These are phyloP conservation scores for Mus minutoides DNA, from an alignment of 2,797 vertebrate species.

Conservation along the genomic window DNA sequence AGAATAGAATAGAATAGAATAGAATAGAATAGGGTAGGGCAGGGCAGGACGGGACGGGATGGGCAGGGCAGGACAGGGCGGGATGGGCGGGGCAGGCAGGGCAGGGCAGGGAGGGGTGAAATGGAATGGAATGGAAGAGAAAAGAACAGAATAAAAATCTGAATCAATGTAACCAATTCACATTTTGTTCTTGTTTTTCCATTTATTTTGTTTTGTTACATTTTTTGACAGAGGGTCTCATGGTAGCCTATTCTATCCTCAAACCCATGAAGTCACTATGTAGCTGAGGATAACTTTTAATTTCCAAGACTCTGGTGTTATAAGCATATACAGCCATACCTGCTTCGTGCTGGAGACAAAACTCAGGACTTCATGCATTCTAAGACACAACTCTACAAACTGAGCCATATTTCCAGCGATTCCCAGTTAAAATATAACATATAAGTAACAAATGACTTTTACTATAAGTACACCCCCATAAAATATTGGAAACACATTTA, in stretches of 20 bases:
- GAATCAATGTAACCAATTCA: not conserved
- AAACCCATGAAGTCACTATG: not conserved
- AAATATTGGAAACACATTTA: not conserved
- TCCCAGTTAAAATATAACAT: not conserved
- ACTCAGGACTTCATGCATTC: not conserved
- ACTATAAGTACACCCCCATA: not conserved
- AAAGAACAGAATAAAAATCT: not conserved
- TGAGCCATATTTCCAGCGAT: not conserved
- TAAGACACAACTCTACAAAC: not conserved
- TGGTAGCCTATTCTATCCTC: not conserved
- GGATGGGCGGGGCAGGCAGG: fast-evolving
- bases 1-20: fast-evolving
- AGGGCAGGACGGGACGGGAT: fast-evolving
- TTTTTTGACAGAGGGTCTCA: not conserved
- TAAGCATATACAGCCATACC: not conserved
- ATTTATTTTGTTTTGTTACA: not conserved
- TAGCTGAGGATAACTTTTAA: not conserved
- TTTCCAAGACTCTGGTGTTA: not conserved
- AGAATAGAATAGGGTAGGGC: too few relatives aligned
- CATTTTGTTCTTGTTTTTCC: not conserved
- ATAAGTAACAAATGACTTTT: not conserved
- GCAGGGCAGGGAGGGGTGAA: not conserved
- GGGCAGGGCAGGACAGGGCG: fast-evolving
- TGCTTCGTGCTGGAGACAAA: not conserved
- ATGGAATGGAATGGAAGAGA: too few relatives aligned